Evolutionary conservation across 35 echinoderm and acorn worm genomes (phyloP), one percentile per base, ranked within the genome.

Genomic region (Apostichopus japonicus): DNA sequence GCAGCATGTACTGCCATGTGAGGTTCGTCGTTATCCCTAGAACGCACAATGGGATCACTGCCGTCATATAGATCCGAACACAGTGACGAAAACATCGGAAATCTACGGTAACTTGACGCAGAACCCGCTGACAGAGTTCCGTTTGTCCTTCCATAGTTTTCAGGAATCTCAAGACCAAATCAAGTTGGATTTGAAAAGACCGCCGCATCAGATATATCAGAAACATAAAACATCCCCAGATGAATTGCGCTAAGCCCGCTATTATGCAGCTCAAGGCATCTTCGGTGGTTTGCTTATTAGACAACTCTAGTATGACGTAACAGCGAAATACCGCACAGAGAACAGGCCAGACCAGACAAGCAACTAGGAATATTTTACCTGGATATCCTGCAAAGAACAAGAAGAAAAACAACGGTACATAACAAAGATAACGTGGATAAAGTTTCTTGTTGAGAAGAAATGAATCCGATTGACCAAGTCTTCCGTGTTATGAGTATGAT

Each of bases 301-400:
- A 16, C 13, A 89, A 11, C 27, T 0, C 57, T 53, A 89, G 6
- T 13, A 19, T 67, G 15, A 89, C 63, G 23, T 65, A 21, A 17
- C 21, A n/a, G 16, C 86, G 86, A 23, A 72, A 89, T 19, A 17
- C 33, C 13, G 86, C 5, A n/a, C 86, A 89, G 15, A 89, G 8
- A 10, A 89, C 22, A 51, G 86, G 86, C 86, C 86, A 89, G 33
- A 89, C 62, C n/a, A 89, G 67, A 27, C 86, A 89, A 15, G 63
- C 44, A 52, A 23, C 21, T 17, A 71, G 15, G 14, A 89, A 73
- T 10, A 56, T 3, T 54, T 89, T 72, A 14, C 62, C 62, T 10
- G 19, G 86, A 33, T 65, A 44, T 72, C 86, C 86, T 89, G 86
- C 21, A 72, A 89, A 16, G 19, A 27, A 62, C 10, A 56, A 59